Base-by-base conservation (phyloP, 2,797 vertebrate species). In the Thamnophis elegans region DNA sequence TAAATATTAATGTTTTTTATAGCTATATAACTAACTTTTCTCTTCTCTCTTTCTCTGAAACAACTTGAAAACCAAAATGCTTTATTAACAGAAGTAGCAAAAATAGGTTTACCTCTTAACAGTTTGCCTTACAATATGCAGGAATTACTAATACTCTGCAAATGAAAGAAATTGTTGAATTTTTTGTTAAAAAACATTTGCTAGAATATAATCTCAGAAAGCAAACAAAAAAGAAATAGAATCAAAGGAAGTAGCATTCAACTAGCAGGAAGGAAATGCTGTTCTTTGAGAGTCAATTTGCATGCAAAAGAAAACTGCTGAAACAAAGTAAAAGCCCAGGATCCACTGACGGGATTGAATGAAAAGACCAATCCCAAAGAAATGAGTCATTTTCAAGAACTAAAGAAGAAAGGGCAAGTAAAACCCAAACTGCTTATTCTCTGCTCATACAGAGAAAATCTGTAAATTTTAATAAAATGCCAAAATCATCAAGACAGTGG, bases 281-380 rank as follows among this genome's bases (percentile, higher is more conserved):
- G 36, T 82, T 82, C 36, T 82, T 82, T 82, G 73, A 82, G 73
- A 82, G 36, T 82, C 73, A 22, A 82, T 82, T 82, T 82, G 36
- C 73, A 82, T 82, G 73, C 73, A 97, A 95, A 73, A 93, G 26
- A 85, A 89, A 18, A 59, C 47, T 42, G 73, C 93, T 42, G 4
- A 94, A 93, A 82, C 73, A 82, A 47, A 82, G 73, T 82, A 82
- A 82, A 82, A 82, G 18, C 73, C 20, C 20, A 0, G 20, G 36
- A 82, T 22, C 73, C 36, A 82, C 36, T 25, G 36, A 82, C 1
- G 10, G 20, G 36, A 47, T 47, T 47, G 36, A 82, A 82, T 82
- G 36, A 82, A 82, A 47, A 82, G 73, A 36, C 73, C 25, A 47
- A 82, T 82, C 20, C 9, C 36, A 82, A 82, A 82, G 73, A 82